Evolutionary conservation across 2,888 invertebrate genomes (phyloP).

Genomic region (Eurytoma californica): DNA sequence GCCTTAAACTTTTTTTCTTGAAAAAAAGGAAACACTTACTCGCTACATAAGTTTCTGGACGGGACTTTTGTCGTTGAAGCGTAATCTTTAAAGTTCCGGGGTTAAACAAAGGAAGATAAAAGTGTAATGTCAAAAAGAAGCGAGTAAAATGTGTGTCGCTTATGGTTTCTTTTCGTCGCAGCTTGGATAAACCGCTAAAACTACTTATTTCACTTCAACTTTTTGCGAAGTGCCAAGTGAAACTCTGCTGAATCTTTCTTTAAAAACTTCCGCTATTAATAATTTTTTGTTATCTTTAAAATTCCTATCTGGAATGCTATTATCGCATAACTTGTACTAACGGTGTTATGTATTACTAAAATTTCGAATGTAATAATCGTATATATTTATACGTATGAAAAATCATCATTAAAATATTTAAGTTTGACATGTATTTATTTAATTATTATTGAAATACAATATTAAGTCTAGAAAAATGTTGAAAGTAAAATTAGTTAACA

Average conservation of each 20-base stretch:
- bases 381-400: too few relatives aligned
- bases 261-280: not conserved
- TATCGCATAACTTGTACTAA: too few relatives aligned
- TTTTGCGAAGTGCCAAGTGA: not conserved
- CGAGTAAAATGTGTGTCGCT: conserved; percentile 11
- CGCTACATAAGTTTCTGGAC: not conserved
- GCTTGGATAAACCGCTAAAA: not conserved
- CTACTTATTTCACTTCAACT: not conserved
- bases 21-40: not conserved
- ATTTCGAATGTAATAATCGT: too few relatives aligned
- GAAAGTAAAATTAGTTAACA: too few relatives aligned
- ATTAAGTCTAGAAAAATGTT: too few relatives aligned
- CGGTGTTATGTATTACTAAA: too few relatives aligned
- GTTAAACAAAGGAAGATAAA: conserved; percentile 38
- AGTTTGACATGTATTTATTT: too few relatives aligned
- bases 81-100: conserved; percentile 32
- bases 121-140: not conserved
- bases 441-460: too few relatives aligned
- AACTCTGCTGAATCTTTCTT: not conserved
- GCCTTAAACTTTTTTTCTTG: conserved; percentile 1
- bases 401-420: too few relatives aligned
- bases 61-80: conserved; percentile 23
- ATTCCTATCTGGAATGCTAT: too few relatives aligned
- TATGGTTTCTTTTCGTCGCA: conserved; percentile 15
- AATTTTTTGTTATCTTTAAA: not conserved